These are phyloP conservation scores for Cariama cristata DNA, from an alignment of 2,113 vertebrate genomes.

Conservation along the genomic window DNA sequence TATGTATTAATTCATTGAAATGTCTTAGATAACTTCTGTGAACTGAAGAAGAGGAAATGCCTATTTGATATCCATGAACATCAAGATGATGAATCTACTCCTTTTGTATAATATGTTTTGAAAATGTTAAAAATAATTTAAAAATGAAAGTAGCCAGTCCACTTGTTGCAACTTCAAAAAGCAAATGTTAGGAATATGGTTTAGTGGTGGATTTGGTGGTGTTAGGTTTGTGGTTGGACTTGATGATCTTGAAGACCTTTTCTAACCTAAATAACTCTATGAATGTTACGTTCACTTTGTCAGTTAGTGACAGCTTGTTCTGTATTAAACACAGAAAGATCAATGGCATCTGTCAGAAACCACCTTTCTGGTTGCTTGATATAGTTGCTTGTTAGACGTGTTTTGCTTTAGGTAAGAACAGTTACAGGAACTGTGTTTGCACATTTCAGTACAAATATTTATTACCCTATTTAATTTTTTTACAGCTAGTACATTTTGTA, in stretches of 20 bases:
- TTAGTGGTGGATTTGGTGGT: not conserved
- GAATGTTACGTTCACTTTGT: conserved; percentile 45
- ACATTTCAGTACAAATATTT: not conserved
- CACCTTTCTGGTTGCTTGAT: conserved; percentile 31
- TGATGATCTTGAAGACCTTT: not conserved
- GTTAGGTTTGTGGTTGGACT: not conserved
- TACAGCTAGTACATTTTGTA: not conserved
- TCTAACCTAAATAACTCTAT: not conserved
- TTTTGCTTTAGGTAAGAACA: conserved; percentile 22
- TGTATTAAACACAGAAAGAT: conserved; percentile 56
- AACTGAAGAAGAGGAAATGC: not conserved
- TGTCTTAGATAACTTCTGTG: not conserved
- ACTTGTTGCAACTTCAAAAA: not conserved
- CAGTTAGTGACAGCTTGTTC: conserved; percentile 44
- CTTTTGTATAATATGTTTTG: not conserved
- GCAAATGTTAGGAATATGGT: not conserved
- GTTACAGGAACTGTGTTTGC: not conserved
- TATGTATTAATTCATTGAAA: not conserved
- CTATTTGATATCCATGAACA: not conserved
- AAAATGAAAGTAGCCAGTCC: not conserved
- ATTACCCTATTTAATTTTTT: not conserved
- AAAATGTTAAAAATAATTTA: not conserved
- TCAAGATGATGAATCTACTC: not conserved
- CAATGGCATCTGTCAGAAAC: conserved; percentile 15
- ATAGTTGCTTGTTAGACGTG: not conserved